Base-by-base conservation (phyloP, 2,797 vertebrate species). In the Erithacus rubecula region DNA sequence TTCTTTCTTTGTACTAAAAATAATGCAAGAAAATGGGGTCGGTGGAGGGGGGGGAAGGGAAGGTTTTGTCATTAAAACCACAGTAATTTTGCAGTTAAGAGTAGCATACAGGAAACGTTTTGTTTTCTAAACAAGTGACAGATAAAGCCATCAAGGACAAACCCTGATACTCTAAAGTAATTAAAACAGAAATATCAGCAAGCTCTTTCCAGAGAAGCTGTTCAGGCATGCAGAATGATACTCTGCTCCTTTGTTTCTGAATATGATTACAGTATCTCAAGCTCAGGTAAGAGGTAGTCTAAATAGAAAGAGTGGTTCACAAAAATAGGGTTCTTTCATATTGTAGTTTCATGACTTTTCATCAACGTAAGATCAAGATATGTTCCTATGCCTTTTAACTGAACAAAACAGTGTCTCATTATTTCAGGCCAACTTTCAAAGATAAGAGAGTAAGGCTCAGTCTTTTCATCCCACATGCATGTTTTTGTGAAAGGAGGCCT, bases 1-100 rank as follows among this genome's bases (percentile, higher is more conserved):
- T 19, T 7, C 7, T 15, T 67, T 14, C 11, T 12, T 67, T 44
- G 16, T 47, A 26, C 26, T 80, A 19, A 52, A 79, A 72, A 44
- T 30, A 78, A 75, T 11, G 41, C 10, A 83, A 68, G 15, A 36
- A 89, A 18, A 81, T n/a, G 5, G 5, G 9, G n/a, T n/a, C n/a
- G 6, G 5, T 1, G 7, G 2, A 7, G 39, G 1, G 9, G 10
- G 21, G 6, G 11, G 39, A 24, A 34, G 30, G 41, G 27, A 32
- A 5, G 6, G 11, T 32, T 90, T 88, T 36, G 7, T 51, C 53
- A 70, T 30, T 64, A 83, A 90, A 77, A 56, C 7, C 32, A 64
- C 21, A 64, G 27, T 23, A 81, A 53, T 41, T 90, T 26, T 84
- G 39, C 44, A 47, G n/a, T 51, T 77, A 39, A 39, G 8, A 82